phyloP scores from a whole-genome alignment of 2,888 invertebrate species.

The Ashinkailepas kermadecensis region DNA sequence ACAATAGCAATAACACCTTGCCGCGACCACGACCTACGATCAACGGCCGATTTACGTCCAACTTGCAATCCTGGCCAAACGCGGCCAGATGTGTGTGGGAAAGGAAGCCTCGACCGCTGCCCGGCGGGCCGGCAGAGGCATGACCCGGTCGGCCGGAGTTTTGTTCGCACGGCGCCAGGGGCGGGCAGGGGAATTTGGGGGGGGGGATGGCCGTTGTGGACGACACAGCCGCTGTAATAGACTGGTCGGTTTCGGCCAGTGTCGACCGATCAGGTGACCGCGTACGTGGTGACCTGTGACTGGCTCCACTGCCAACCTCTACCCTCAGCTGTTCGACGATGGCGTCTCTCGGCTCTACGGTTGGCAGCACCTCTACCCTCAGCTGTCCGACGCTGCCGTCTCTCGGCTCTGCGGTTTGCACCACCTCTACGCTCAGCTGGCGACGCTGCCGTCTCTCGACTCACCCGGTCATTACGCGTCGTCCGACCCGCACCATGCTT shows the following conservation, averaged over 20 bases:
- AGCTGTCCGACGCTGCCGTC: no score
- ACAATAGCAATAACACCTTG: background rate
- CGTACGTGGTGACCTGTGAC: no score
- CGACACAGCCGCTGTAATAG: background rate
- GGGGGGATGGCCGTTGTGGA: background rate
- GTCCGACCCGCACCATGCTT: background rate
- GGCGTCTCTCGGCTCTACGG: background rate
- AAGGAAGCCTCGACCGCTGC: background rate
- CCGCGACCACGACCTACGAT: background rate
- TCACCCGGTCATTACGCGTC: background rate
- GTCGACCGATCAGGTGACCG: background rate
- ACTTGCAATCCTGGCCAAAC: background rate
- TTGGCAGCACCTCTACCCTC: no score
- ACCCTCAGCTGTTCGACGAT: background rate
- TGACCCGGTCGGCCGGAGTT: no score
- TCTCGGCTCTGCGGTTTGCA: background rate
- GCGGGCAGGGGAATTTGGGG: no score
- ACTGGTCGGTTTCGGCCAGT: background rate
- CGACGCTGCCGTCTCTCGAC: background rate
- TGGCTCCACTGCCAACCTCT: no score
- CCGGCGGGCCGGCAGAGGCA: background rate
- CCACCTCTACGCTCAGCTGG: background rate
- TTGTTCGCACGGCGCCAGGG: no score
- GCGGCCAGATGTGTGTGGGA: background rate
- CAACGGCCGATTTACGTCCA: background rate